These are phyloP conservation scores for Agrochola lychnidis DNA, from an alignment of 2,888 invertebrate genomes.

Conservation along the genomic window DNA sequence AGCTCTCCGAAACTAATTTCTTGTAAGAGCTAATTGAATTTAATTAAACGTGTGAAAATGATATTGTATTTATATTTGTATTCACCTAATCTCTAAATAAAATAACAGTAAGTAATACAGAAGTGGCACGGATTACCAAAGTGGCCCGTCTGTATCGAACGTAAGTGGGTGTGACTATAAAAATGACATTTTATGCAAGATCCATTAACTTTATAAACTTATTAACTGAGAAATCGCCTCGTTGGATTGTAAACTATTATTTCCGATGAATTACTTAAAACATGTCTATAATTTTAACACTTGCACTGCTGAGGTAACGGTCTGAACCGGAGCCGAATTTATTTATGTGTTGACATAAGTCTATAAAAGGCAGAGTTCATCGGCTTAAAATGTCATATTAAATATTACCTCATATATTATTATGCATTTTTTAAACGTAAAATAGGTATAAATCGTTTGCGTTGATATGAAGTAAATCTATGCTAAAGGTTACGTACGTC, in stretches of 20 bases:
- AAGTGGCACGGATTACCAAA: slow-evolving; percentile 29
- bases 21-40: slow-evolving; percentile 7
- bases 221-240: slow-evolving; percentile 38
- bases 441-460: slow-evolving; percentile 37
- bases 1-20: slow-evolving; percentile 8
- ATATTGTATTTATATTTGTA: slow-evolving; percentile 19
- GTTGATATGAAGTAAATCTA: slow-evolving; percentile 56
- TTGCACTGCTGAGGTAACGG: slow-evolving; percentile 17
- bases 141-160: slow-evolving; percentile 19
- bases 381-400: slow-evolving; percentile 51
- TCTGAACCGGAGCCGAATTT: slow-evolving; percentile 17
- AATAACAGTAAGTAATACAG: slow-evolving; percentile 18
- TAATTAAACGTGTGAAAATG: slow-evolving; percentile 3
- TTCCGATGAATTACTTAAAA: slow-evolving; percentile 29
- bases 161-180: slow-evolving; percentile 34
- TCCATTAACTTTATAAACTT: slow-evolving; percentile 31
- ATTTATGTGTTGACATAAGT: slow-evolving; percentile 56
- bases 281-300: slow-evolving; percentile 27
- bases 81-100: slow-evolving; percentile 34
- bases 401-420: slow-evolving; percentile 45
- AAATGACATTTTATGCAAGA: slow-evolving; percentile 40
- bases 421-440: slow-evolving; percentile 52
- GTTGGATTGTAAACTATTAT: slow-evolving; percentile 32
- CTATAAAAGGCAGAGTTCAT: slow-evolving; percentile 51
- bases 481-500: slow-evolving; percentile 59